Evolutionary conservation across 64 coral and sea anemone genomes (phyloP).

Genomic region (Cladopsammia gracilis): DNA sequence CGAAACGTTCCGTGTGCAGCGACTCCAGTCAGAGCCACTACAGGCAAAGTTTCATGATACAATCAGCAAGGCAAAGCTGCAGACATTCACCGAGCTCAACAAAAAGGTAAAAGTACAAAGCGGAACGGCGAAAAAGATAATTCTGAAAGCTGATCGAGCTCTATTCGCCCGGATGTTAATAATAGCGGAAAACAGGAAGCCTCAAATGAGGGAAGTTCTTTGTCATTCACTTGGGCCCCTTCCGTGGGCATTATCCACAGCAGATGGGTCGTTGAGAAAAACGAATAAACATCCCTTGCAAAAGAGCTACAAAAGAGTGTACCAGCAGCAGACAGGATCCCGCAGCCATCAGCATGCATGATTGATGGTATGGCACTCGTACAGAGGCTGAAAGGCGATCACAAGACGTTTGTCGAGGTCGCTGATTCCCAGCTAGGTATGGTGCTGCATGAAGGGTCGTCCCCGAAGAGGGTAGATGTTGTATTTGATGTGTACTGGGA

Average conservation of each 20-base stretch:
- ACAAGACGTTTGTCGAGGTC: constrained; percentile 38
- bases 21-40: neutral
- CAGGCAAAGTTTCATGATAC: constrained; percentile 33
- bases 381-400: constrained; percentile 60
- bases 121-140: constrained; percentile 27
- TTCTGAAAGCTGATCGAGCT: constrained; percentile 52
- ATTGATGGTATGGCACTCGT: constrained; percentile 43
- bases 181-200: constrained; percentile 48
- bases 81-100: constrained; percentile 52
- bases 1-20: constrained; percentile 7
- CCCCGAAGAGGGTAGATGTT: constrained; percentile 28
- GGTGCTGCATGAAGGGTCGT: constrained; percentile 23
- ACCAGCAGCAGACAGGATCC: constrained; percentile 9
- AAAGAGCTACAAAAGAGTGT: constrained; percentile 53
- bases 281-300: constrained; percentile 50
- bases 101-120: constrained; percentile 47
- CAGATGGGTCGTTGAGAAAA: constrained; percentile 51
- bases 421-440: neutral
- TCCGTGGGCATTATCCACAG: constrained; percentile 39
- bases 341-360: constrained; percentile 40
- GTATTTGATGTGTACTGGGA: constrained; percentile 37
- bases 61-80: constrained; percentile 42
- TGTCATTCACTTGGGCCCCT: constrained; percentile 53
- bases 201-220: constrained; percentile 54
- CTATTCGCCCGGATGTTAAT: constrained; percentile 51